Evolutionary conservation across 2,113 vertebrate species (phyloP).

Genomic region (Phylloscopus whistleri): DNA sequence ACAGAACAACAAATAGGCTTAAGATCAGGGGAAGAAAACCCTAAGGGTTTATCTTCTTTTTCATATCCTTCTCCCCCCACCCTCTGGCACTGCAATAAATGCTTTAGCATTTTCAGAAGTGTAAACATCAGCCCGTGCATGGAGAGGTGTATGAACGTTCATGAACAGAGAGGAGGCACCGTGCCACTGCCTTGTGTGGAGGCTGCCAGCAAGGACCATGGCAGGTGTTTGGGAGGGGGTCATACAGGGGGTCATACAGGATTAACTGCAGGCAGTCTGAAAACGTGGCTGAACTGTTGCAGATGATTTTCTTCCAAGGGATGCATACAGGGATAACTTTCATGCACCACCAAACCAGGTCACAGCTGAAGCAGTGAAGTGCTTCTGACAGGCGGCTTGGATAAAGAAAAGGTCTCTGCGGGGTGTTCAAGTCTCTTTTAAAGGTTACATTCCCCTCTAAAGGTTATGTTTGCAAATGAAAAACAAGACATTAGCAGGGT

Average conservation of each 20-base stretch:
- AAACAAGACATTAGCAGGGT: neutral
- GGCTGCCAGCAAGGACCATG: neutral
- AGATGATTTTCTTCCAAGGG: neutral
- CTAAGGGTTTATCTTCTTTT: neutral
- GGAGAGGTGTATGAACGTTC: fast-evolving
- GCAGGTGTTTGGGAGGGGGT: neutral
- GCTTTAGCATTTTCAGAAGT: neutral
- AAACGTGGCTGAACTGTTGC: neutral
- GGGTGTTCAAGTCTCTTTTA: neutral
- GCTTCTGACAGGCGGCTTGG: neutral
- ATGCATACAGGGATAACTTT: neutral
- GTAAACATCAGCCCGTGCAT: neutral
- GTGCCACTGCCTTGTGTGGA: neutral
- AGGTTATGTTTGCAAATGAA: slow-evolving; percentile 17
- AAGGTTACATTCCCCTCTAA: slow-evolving; percentile 41
- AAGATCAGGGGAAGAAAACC: neutral
- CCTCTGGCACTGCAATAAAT: neutral
- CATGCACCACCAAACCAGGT: neutral
- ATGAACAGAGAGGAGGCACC: neutral
- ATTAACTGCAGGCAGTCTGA: neutral
- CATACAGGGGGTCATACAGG: neutral
- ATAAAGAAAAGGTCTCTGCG: neutral
- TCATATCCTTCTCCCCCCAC: fast-evolving
- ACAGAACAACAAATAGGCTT: neutral
- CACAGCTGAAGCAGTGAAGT: neutral